phyloP scores from a whole-genome alignment of 1,140 invertebrate species.

The Hyphantria cunea region DNA sequence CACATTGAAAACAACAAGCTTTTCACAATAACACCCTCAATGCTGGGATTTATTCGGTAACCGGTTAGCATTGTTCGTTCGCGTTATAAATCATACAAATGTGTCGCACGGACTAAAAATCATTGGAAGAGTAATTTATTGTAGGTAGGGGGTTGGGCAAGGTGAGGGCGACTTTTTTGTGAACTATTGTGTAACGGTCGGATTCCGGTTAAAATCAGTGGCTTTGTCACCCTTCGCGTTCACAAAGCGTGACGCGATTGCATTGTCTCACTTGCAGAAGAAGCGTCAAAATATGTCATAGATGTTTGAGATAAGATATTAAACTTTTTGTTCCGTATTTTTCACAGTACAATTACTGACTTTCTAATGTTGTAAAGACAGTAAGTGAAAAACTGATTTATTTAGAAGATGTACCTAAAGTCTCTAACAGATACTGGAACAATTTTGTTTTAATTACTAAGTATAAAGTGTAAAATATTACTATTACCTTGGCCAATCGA shows the following conservation, averaged over 20 bases:
- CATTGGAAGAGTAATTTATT: constrained; percentile 62
- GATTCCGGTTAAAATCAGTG: constrained; percentile 40
- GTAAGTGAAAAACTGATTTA: too few species aligned
- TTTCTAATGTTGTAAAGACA: too few species aligned
- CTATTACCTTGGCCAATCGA: too few species aligned
- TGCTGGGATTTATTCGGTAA: constrained; percentile 59
- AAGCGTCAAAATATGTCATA: too few species aligned
- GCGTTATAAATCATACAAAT: constrained; percentile 68
- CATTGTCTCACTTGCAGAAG: too few species aligned
- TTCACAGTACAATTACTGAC: too few species aligned
- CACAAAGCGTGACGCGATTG: neutral
- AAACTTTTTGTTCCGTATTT: too few species aligned
- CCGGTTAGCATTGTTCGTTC: constrained; percentile 62
- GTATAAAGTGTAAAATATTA: too few species aligned
- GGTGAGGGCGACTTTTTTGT: constrained; percentile 51
- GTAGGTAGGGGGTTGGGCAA: constrained; percentile 31
- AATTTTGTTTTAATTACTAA: too few species aligned
- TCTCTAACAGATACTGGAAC: too few species aligned
- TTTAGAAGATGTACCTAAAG: too few species aligned
- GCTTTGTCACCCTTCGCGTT: constrained; percentile 49
- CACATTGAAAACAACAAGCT: constrained; percentile 54
- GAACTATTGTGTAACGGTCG: constrained; percentile 54
- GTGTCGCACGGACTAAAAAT: constrained; percentile 70
- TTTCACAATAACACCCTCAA: constrained; percentile 45
- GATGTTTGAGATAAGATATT: too few species aligned